phyloP scores from a whole-genome alignment of 1,140 invertebrate species.

The Hycleus phaleratus region DNA sequence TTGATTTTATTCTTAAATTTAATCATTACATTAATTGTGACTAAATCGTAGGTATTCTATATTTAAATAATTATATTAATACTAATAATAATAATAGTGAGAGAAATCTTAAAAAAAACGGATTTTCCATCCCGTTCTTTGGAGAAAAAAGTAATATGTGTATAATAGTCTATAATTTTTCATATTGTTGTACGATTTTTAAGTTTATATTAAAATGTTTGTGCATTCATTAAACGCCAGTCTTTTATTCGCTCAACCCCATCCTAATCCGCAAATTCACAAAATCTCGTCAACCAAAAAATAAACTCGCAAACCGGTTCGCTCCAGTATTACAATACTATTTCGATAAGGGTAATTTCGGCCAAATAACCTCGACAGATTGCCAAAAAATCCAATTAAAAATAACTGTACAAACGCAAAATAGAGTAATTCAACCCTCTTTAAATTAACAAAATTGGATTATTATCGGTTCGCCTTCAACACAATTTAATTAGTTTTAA shows the following conservation, averaged over 20 bases:
- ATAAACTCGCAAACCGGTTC: no score
- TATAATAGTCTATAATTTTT: slow-evolving; percentile 70
- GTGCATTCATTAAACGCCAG: slow-evolving; percentile 46
- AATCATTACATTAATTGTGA: slow-evolving; percentile 30
- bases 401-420: no score
- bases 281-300: no score
- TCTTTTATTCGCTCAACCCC: slow-evolving; percentile 6
- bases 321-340: no score
- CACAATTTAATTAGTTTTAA: no score
- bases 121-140: slow-evolving; percentile 52
- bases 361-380: no score
- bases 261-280: background rate
- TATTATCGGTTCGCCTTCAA: no score
- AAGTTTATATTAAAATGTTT: slow-evolving; percentile 78
- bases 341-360: no score
- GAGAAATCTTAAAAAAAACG: slow-evolving; percentile 40
- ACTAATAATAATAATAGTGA: slow-evolving; percentile 44
- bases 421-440: no score
- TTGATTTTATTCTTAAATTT: slow-evolving; percentile 23
- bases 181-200: slow-evolving; percentile 75
- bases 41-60: slow-evolving; percentile 36
- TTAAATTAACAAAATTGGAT: no score
- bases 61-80: slow-evolving; percentile 28
- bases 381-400: no score
- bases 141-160: slow-evolving; percentile 45